Evolutionary conservation across 2,888 invertebrate genomes (phyloP).

Genomic region (Invenusta paracnida): DNA sequence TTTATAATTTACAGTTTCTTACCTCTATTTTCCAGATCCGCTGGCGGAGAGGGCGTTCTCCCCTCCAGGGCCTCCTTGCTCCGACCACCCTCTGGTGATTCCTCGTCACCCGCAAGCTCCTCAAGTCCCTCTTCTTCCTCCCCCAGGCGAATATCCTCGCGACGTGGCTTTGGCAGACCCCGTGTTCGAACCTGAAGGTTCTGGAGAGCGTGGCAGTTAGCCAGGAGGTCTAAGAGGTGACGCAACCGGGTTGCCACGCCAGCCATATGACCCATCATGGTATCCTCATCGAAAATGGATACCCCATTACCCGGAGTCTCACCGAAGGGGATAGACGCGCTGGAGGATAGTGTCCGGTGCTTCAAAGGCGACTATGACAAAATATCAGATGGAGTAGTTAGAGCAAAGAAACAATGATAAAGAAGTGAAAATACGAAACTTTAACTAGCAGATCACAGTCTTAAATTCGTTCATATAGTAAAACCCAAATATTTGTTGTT

Average conservation of each 20-base stretch:
- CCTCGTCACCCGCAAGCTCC: background rate
- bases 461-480: no score
- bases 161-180: slow-evolving; percentile 25
- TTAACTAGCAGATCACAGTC: no score
- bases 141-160: background rate
- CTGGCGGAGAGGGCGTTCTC: background rate
- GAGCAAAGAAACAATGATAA: background rate
- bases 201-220: background rate
- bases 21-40: background rate
- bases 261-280: slow-evolving; percentile 57
- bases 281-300: slow-evolving; percentile 57
- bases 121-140: background rate
- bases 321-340: background rate
- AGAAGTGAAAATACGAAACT: background rate
- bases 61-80: background rate
- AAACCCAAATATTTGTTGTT: no score
- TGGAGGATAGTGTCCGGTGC: background rate
- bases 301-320: slow-evolving; percentile 52
- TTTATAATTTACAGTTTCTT: no score
- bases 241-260: slow-evolving; percentile 54
- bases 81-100: background rate
- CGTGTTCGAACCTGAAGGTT: background rate
- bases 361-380: background rate
- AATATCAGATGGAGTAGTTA: background rate
- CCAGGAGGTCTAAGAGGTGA: slow-evolving; percentile 54